Conservation (phyloP, 1,140 invertebrate genomes). For the Formica selysi region DNA sequence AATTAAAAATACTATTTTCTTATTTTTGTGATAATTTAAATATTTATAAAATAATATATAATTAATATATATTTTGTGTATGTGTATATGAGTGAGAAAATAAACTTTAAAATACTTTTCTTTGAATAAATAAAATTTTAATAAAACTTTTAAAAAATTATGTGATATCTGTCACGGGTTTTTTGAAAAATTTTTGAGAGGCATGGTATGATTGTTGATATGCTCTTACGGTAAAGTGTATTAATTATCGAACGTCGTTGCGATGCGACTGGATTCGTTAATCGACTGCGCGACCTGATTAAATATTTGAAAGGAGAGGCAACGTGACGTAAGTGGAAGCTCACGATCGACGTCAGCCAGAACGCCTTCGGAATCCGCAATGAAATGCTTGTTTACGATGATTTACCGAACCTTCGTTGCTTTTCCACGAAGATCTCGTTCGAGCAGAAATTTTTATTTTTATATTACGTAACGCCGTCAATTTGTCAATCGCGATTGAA, state of each 20-base stretch:
- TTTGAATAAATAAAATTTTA: neutral
- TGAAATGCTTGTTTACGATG: slow-evolving; percentile 40
- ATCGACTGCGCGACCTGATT: slow-evolving; percentile 40
- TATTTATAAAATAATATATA: neutral
- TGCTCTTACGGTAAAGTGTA: neutral
- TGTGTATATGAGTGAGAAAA: too few species aligned
- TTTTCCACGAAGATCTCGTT: slow-evolving; percentile 19
- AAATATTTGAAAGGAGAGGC: slow-evolving; percentile 71
- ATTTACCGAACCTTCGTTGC: slow-evolving; percentile 51
- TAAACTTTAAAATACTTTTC: neutral
- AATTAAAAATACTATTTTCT: neutral
- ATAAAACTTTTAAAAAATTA: neutral
- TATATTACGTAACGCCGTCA: slow-evolving; percentile 33
- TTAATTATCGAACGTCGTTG: slow-evolving; percentile 30
- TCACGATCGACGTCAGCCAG: slow-evolving; percentile 58
- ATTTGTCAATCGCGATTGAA: slow-evolving; percentile 32
- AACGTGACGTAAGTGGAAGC: slow-evolving; percentile 68
- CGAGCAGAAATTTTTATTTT: slow-evolving; percentile 25
- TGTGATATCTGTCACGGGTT: neutral
- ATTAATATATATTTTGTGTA: neutral
- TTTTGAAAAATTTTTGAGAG: neutral
- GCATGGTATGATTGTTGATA: neutral
- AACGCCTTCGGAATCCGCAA: slow-evolving; percentile 67
- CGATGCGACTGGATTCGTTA: slow-evolving; percentile 58
- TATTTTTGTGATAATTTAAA: neutral